These are phyloP conservation scores for Ceraclea dissimilis DNA, from an alignment of 2,888 invertebrate genomes.

Conservation along the genomic window DNA sequence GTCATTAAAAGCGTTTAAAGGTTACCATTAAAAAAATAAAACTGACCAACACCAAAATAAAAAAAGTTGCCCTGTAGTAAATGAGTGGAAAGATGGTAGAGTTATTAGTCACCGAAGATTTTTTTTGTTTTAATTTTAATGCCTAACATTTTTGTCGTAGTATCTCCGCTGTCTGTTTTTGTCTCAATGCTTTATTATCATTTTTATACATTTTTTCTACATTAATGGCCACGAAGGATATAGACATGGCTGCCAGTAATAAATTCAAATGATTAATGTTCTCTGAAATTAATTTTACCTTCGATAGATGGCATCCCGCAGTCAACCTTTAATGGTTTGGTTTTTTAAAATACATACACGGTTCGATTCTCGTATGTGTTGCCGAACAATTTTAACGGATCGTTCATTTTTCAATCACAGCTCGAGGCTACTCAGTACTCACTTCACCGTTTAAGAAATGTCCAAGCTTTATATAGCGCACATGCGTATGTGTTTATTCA, in stretches of 20 bases:
- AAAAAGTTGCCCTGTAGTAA: no score
- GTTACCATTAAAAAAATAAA: no score
- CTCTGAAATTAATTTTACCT: slow-evolving; percentile 26
- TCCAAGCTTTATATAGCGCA: no score
- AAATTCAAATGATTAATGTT: slow-evolving; percentile 26
- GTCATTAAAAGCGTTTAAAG: background rate
- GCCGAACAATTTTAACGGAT: background rate
- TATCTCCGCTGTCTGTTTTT: slow-evolving; percentile 13
- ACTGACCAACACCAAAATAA: no score
- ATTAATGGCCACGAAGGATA: slow-evolving; percentile 23
- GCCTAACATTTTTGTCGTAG: slow-evolving; percentile 24
- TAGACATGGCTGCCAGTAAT: slow-evolving; percentile 22
- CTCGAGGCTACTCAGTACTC: no score
- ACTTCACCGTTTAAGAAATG: no score
- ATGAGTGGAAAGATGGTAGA: no score
- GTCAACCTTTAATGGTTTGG: slow-evolving; percentile 24
- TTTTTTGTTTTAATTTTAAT: slow-evolving; percentile 6
- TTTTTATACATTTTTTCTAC: slow-evolving; percentile 13
- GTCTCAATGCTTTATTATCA: background rate
- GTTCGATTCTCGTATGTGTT: background rate
- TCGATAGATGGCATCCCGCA: slow-evolving; percentile 26
- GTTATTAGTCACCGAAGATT: no score
- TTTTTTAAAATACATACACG: slow-evolving; percentile 15
- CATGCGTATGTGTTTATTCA: no score
- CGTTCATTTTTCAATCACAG: no score